Evolutionary conservation across 23 tunicate species (phyloP).

Genomic region (Trididemnum nubilum): DNA sequence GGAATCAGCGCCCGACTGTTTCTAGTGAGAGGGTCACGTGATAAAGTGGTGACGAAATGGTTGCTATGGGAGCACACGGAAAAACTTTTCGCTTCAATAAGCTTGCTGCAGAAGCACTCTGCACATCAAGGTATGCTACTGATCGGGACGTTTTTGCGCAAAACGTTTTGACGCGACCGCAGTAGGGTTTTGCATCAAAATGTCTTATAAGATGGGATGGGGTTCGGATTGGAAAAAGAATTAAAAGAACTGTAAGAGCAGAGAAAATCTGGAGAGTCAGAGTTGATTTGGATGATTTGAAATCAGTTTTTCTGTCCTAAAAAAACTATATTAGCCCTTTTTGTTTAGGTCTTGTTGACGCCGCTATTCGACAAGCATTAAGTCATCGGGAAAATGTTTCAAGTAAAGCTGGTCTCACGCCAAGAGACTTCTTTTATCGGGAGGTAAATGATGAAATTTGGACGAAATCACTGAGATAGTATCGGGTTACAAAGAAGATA

Average conservation of each 20-base stretch:
- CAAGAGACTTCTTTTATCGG: slow-evolving; percentile 75
- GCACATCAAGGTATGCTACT: slow-evolving; percentile 58
- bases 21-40: neutral
- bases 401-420: slow-evolving; percentile 47
- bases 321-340: too few relatives aligned
- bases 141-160: too few relatives aligned
- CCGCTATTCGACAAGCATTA: slow-evolving; percentile 57
- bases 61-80: slow-evolving; percentile 72
- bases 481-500: too few relatives aligned
- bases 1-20: slow-evolving; percentile 53
- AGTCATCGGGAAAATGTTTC: slow-evolving; percentile 39
- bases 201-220: too few relatives aligned
- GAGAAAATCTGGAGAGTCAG: too few relatives aligned
- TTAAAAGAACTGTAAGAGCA: too few relatives aligned
- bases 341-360: slow-evolving; percentile 64
- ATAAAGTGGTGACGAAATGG: slow-evolving; percentile 42
- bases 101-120: slow-evolving; percentile 56
- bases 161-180: too few relatives aligned
- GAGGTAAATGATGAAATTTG: slow-evolving; percentile 62
- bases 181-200: too few relatives aligned
- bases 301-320: too few relatives aligned
- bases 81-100: slow-evolving; percentile 66
- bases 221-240: too few relatives aligned
- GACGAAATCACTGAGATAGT: too few relatives aligned
- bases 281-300: too few relatives aligned